Evolutionary conservation across 30 jellyfish, hydroid and myxozoan genomes (phyloP).

Genomic region (Clytia hemisphaerica): DNA sequence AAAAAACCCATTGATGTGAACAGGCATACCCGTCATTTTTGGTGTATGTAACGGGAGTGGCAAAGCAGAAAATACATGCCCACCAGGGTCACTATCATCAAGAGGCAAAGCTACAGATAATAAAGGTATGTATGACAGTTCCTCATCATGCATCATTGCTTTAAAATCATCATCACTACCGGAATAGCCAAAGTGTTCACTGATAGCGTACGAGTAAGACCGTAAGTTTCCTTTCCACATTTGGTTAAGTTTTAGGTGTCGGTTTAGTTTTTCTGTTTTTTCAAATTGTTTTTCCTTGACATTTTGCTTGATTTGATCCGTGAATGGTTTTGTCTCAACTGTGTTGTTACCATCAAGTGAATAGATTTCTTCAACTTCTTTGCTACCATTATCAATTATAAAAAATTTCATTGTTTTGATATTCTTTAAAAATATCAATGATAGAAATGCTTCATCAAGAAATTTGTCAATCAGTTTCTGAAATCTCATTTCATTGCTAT

Average conservation of each 20-base stretch:
- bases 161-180: neutral
- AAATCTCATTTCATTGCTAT: slow-evolving; percentile 22
- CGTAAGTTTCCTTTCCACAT: slow-evolving; percentile 24
- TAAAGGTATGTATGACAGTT: slow-evolving; percentile 42
- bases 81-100: slow-evolving; percentile 23
- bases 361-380: slow-evolving; percentile 22
- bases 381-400: slow-evolving; percentile 10
- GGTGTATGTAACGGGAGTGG: slow-evolving; percentile 53
- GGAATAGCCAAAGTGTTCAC: slow-evolving; percentile 28
- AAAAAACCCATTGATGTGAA: slow-evolving; percentile 73
- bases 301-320: neutral
- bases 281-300: neutral
- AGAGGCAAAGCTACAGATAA: slow-evolving; percentile 44
- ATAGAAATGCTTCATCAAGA: slow-evolving; percentile 42
- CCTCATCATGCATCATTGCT: slow-evolving; percentile 12
- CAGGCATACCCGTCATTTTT: slow-evolving; percentile 64
- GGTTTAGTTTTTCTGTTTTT: neutral
- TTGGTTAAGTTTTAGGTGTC: slow-evolving; percentile 1
- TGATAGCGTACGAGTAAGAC: neutral
- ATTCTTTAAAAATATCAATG: slow-evolving; percentile 47
- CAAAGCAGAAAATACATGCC: slow-evolving; percentile 63
- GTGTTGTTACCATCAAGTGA: neutral
- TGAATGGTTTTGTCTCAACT: neutral
- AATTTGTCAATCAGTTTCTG: slow-evolving; percentile 29
- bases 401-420: slow-evolving; percentile 35